These are phyloP conservation scores for Brachionus sp. DNA, from an alignment of 1,140 invertebrate genomes.

Conservation along the genomic window DNA sequence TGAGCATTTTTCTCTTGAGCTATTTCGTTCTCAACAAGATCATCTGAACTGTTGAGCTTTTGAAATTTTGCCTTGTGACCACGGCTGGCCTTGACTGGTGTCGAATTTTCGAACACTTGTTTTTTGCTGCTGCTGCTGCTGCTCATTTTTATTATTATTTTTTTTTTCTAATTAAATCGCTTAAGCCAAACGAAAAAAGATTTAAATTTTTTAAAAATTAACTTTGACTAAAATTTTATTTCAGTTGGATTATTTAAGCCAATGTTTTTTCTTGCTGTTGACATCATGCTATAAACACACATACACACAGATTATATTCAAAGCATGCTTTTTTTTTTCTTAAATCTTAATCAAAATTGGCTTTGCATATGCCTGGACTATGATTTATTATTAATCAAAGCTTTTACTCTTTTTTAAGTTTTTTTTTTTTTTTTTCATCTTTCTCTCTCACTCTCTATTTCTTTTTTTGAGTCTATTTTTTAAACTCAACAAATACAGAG, in stretches of 20 bases:
- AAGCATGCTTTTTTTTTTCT: too few species aligned
- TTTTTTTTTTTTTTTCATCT: too few species aligned
- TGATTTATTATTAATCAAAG: too few species aligned
- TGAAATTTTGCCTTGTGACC: not conserved
- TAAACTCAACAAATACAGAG: too few species aligned
- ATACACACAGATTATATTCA: too few species aligned
- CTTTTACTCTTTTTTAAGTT: too few species aligned
- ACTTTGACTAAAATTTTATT: not conserved
- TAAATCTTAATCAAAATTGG: too few species aligned
- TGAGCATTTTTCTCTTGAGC: not conserved
- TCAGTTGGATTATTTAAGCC: not conserved
- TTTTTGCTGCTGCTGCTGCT: not conserved
- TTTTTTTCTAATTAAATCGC: not conserved
- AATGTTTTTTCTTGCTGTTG: not conserved
- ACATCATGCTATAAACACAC: too few species aligned
- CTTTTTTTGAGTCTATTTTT: too few species aligned
- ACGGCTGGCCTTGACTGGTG: not conserved
- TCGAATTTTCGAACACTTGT: conserved; percentile 14
- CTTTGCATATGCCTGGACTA: too few species aligned
- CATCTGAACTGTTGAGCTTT: not conserved
- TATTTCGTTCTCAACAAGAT: not conserved
- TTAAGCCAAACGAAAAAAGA: conserved; percentile 16
- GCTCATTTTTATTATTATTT: too few species aligned
- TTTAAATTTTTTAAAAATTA: not conserved
- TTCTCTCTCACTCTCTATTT: too few species aligned